These are phyloP conservation scores for Rhamphomyia laevipes DNA, from an alignment of 2,888 invertebrate genomes.

Conservation along the genomic window DNA sequence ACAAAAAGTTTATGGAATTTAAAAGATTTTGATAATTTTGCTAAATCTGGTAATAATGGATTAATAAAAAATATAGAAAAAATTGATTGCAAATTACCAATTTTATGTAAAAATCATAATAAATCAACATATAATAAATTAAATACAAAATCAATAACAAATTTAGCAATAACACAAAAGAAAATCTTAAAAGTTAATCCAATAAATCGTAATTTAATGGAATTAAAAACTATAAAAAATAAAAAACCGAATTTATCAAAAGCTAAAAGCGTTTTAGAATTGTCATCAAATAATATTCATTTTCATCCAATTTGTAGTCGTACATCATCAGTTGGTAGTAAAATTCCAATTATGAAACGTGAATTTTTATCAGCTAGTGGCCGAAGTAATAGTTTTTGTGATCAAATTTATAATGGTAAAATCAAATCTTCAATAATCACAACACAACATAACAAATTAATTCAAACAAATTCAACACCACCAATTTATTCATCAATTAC, in stretches of 20 bases:
- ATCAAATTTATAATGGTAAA: slow-evolving; percentile 8
- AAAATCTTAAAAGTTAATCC: background rate
- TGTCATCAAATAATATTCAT: slow-evolving; percentile 40
- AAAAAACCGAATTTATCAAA: slow-evolving; percentile 32
- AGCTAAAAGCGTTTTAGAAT: slow-evolving; percentile 45
- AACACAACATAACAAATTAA: background rate
- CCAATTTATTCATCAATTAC: background rate
- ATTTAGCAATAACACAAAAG: slow-evolving; percentile 5
- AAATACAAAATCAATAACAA: slow-evolving; percentile 31
- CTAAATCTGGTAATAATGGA: slow-evolving; percentile 38
- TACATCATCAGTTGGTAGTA: slow-evolving; percentile 44
- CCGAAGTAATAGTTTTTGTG: slow-evolving; percentile 28
- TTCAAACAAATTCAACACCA: background rate
- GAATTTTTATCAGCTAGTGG: slow-evolving; percentile 23
- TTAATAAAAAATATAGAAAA: slow-evolving; percentile 16
- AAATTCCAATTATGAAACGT: slow-evolving; percentile 44
- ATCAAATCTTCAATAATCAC: background rate
- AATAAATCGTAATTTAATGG: too few species aligned
- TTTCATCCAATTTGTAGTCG: slow-evolving; percentile 9
- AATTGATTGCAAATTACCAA: slow-evolving; percentile 39
- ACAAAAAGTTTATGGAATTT: slow-evolving; percentile 49
- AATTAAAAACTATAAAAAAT: too few species aligned
- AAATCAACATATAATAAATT: slow-evolving; percentile 29
- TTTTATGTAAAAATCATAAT: slow-evolving; percentile 19
- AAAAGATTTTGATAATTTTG: slow-evolving; percentile 44